phyloP scores from a whole-genome alignment of 2,797 vertebrate species.

The Labeo calbasu region DNA sequence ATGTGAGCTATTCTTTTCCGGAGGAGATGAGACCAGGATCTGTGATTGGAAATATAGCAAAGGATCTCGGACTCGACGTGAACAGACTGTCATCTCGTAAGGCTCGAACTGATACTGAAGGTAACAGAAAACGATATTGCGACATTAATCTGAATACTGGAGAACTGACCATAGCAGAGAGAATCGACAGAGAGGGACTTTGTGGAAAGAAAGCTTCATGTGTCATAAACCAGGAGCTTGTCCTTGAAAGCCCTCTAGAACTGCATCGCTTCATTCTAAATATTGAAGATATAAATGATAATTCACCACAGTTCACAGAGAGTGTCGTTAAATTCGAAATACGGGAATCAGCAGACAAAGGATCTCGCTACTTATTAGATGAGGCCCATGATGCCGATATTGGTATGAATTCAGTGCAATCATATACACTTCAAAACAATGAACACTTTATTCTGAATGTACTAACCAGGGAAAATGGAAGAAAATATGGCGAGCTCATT shows the following conservation, averaged over 20 bases:
- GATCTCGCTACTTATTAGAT: too few relatives aligned
- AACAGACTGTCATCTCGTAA: too few relatives aligned
- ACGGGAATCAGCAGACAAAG: constrained; percentile 18
- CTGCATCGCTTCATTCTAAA: neutral
- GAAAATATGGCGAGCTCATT: constrained; percentile 38
- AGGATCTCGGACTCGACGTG: too few relatives aligned
- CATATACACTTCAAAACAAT: constrained; percentile 65
- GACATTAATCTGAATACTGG: constrained; percentile 69
- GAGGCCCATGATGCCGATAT: too few relatives aligned
- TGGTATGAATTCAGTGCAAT: constrained; percentile 64
- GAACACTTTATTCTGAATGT: constrained; percentile 65
- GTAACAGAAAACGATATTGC: constrained; percentile 60
- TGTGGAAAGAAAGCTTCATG: constrained; percentile 53
- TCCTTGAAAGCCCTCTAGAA: constrained; percentile 47
- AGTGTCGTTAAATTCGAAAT: constrained; percentile 65
- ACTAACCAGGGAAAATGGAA: constrained; percentile 21
- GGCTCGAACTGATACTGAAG: constrained; percentile 63
- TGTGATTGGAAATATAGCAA: too few relatives aligned
- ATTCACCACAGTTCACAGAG: constrained; percentile 63
- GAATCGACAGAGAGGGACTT: constrained; percentile 68
- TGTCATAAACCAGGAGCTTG: constrained; percentile 7
- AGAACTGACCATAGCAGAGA: constrained; percentile 61
- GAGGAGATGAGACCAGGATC: too few relatives aligned
- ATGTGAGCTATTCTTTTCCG: too few relatives aligned
- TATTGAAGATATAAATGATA: constrained; percentile 55